Evolutionary conservation across 2,888 invertebrate genomes (phyloP).

Genomic region (Candidula unifasciata): DNA sequence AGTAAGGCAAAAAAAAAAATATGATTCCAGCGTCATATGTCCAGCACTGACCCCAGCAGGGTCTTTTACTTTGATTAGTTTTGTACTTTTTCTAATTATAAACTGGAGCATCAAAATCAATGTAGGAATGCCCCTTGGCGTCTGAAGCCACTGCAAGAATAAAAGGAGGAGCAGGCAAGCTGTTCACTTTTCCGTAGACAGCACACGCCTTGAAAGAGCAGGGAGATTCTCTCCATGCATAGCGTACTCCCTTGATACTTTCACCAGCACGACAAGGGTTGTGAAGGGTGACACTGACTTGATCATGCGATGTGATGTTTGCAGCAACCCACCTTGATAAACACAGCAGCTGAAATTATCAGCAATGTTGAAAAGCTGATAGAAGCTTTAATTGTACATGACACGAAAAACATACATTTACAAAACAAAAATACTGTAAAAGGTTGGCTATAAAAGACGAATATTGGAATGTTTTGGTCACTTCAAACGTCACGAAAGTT

Average conservation of each 20-base stretch:
- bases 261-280: slow-evolving; percentile 36
- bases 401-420: slow-evolving; percentile 57
- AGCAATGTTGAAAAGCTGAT: background rate
- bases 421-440: no score
- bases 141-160: background rate
- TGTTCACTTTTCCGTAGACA: slow-evolving; percentile 57
- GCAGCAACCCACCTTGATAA: slow-evolving; percentile 2
- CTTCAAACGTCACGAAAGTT: no score
- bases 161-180: slow-evolving; percentile 60
- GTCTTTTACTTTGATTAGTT: no score
- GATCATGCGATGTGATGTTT: background rate
- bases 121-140: background rate
- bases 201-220: slow-evolving; percentile 58
- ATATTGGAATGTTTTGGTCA: no score
- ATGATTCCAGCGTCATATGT: no score
- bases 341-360: slow-evolving; percentile 22
- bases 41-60: no score
- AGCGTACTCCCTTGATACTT: slow-evolving; percentile 57
- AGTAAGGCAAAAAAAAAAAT: no score
- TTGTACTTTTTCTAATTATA: background rate
- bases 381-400: background rate
- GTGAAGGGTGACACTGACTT: background rate
- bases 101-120: background rate
- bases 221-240: slow-evolving; percentile 62
- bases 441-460: no score